phyloP scores from a whole-genome alignment of 92 coral and sea anemone species.

The Umimayanthus chanpuru region DNA sequence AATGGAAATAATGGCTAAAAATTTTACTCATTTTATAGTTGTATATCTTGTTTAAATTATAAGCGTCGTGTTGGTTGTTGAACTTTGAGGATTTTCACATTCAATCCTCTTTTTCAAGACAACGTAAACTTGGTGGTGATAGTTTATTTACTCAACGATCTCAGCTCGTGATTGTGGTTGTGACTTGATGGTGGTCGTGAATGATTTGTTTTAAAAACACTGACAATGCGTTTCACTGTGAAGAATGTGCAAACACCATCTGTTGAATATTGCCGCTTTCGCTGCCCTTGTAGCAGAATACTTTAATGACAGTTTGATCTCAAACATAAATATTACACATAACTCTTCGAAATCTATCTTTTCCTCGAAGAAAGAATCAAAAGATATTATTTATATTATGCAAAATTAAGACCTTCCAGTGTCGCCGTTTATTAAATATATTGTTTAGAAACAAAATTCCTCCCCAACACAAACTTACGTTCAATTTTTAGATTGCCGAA shows the following conservation, averaged over 20 bases:
- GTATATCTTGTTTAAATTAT: neutral
- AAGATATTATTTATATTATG: slow-evolving; percentile 10
- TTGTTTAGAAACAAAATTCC: slow-evolving; percentile 7
- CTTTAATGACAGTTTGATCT: neutral
- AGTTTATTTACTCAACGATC: slow-evolving; percentile 22
- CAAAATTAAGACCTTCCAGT: slow-evolving; percentile 3
- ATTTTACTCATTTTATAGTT: neutral
- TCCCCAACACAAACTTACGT: neutral
- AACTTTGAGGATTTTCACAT: neutral
- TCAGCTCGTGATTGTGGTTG: slow-evolving; percentile 15
- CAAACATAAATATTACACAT: neutral
- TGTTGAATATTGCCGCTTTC: slow-evolving; percentile 6
- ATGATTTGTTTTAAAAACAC: slow-evolving; percentile 36
- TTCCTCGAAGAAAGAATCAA: neutral
- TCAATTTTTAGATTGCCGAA: neutral
- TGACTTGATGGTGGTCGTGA: slow-evolving; percentile 6
- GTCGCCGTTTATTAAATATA: slow-evolving; percentile 10
- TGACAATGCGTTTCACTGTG: slow-evolving; percentile 3
- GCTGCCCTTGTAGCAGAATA: neutral
- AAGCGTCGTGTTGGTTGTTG: neutral
- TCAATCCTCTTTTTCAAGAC: slow-evolving; percentile 8
- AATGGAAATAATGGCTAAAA: neutral
- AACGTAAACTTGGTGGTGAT: neutral
- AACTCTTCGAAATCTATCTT: neutral
- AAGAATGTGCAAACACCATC: neutral